Conservation (phyloP, 1,140 invertebrate species). For the Metaphire vulgaris region DNA sequence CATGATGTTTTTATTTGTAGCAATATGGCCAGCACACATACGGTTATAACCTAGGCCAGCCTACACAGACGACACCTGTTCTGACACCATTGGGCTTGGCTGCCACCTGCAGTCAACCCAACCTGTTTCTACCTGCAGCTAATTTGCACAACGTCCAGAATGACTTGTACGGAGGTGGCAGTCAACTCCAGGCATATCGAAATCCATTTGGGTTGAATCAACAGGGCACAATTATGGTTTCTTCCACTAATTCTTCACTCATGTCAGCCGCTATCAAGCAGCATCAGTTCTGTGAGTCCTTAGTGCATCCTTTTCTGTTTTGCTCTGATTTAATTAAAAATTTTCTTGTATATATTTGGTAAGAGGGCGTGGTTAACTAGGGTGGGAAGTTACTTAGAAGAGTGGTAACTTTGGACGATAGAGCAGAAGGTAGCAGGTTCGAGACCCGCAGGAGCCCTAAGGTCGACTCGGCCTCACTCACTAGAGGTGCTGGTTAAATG, state of each 20-base stretch:
- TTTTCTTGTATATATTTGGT: no score
- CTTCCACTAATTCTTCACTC: constrained; percentile 74
- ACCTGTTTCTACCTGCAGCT: constrained; percentile 46
- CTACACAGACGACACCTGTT: constrained; percentile 61
- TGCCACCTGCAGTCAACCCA: constrained; percentile 48
- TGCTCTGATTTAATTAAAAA: no score
- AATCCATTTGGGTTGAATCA: constrained; percentile 62
- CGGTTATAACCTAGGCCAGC: constrained; percentile 61
- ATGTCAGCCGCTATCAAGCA: constrained; percentile 84
- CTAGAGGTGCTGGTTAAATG: no score
- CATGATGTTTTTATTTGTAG: constrained; percentile 28
- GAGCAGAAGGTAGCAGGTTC: no score
- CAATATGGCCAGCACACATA: constrained; percentile 65
- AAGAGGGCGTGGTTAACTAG: no score
- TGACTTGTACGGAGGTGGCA: constrained; percentile 56
- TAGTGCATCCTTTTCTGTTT: no score
- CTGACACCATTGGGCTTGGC: constrained; percentile 50
- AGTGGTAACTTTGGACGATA: no score
- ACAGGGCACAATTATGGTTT: constrained; percentile 79
- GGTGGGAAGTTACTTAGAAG: no score
- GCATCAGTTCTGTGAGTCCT: constrained; percentile 64
- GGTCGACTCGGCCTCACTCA: no score
- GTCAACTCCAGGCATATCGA: constrained; percentile 32
- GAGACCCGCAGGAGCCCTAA: no score
- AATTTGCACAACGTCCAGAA: constrained; percentile 39